Base-by-base conservation (phyloP, 2,113 vertebrate genomes). In the Colaptes auratus region DNA sequence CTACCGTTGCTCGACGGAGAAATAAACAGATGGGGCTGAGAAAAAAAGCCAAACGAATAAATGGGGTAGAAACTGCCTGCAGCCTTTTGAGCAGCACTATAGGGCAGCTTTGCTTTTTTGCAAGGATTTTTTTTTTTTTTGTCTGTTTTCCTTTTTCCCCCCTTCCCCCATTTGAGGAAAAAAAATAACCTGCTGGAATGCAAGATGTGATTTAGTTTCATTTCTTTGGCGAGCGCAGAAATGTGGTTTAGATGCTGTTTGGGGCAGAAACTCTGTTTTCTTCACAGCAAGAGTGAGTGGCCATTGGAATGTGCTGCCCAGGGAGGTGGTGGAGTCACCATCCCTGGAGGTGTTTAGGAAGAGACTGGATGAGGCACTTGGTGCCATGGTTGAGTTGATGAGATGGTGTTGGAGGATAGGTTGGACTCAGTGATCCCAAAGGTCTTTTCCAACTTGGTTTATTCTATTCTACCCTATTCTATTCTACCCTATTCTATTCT, bases 11-110 rank as follows among this genome's bases (percentile, higher is more conserved):
- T 97, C 63, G 13, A 71, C 1, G 74, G 94, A 69, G 96, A 94
- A 94, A 95, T 79, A 95, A 97, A 96, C 97, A 98, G 97, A 98
- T 95, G 97, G 97, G 94, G 90, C 84, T 95, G 96, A 95, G 93
- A 95, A 91, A 94, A n/a, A 96, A 95, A 89, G 82, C 93, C 95
- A 82, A 88, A 94, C 18, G 61, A 87, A 94, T 91, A 97, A 97
- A 96, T 94, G 91, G 93, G 93, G 90, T 96, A 96, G 96, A 96
- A 96, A 97, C 50, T 7, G 94, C 95, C 96, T 90, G 28, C 2
- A 91, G 97, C 82, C 86, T 91, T 93, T 63, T 69, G 76, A 96
- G 83, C 75, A 88, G 89, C 90, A 63, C 58, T 88, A 39, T 39
- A 82, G 86, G 92, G 66, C 88, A 59, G 83, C 30, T 33, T 78